Evolutionary conservation across 30 jellyfish, hydroid and myxozoan genomes (phyloP).

Genomic region (Clytia hemisphaerica): DNA sequence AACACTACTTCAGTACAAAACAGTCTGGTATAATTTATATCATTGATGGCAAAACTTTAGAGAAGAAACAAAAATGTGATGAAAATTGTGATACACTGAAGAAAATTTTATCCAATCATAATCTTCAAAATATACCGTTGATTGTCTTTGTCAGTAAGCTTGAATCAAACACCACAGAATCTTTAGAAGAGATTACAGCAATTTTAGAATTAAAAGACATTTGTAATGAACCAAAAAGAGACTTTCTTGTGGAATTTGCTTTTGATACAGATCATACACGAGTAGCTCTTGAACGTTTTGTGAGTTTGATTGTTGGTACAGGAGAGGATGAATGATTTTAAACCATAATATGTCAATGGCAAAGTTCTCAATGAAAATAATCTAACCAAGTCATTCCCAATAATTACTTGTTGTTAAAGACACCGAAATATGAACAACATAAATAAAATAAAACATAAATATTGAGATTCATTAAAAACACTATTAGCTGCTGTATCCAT

Average conservation of each 20-base stretch:
- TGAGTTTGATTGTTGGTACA: background rate
- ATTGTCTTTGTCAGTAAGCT: constrained; percentile 10
- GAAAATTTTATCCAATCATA: background rate
- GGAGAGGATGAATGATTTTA: too few species aligned
- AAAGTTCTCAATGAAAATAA: background rate
- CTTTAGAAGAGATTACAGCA: background rate
- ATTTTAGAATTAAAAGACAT: constrained; percentile 3
- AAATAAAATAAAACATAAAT: too few species aligned
- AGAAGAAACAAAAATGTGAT: background rate
- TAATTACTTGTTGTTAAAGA: too few species aligned
- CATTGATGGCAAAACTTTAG: constrained; percentile 9
- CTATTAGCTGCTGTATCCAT: too few species aligned
- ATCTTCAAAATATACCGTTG: constrained; percentile 5
- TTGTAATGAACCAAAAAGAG: constrained; percentile 10
- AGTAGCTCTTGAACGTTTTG: background rate
- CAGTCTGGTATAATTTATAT: constrained; percentile 28
- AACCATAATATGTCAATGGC: background rate
- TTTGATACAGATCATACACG: background rate
- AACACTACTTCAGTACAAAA: constrained; percentile 11
- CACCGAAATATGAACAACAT: too few species aligned
- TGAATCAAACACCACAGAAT: background rate
- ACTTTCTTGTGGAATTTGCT: background rate
- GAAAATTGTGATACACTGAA: background rate
- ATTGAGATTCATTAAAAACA: too few species aligned
- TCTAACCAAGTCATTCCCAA: background rate